phyloP scores from a whole-genome alignment of 2,888 invertebrate species.

The Hypomecis atomaria region DNA sequence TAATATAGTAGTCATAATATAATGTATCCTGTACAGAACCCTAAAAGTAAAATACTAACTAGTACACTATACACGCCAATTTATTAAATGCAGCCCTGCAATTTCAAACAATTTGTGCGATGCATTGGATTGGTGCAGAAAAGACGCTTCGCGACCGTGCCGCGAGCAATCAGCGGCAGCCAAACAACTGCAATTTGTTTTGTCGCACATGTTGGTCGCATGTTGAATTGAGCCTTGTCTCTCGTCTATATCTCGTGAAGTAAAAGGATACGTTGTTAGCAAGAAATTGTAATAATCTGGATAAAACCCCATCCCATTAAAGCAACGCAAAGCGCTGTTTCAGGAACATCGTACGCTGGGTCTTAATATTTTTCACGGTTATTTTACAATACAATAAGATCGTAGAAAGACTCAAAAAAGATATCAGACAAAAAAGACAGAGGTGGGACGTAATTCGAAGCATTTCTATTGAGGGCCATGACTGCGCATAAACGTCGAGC shows the following conservation, averaged over 20 bases:
- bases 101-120: conserved; percentile 10
- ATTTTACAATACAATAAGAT: no score
- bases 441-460: conserved; percentile 73
- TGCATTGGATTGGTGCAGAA: background rate
- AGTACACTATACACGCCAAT: no score
- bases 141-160: background rate
- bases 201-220: conserved; percentile 8
- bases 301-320: conserved; percentile 17
- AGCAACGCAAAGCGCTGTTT: conserved; percentile 13
- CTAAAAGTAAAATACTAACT: no score
- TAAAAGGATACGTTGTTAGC: conserved; percentile 12
- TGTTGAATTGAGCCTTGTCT: conserved; percentile 3
- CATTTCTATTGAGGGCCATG: conserved; percentile 81
- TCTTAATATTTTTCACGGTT: background rate
- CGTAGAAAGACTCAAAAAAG: conserved; percentile 56
- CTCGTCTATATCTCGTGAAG: background rate
- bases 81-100: conserved; percentile 8
- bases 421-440: conserved; percentile 66
- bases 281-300: conserved; percentile 12
- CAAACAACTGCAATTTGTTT: conserved; percentile 26
- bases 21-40: no score
- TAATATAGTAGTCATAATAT: no score
- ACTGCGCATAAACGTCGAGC: conserved; percentile 77
- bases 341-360: background rate
- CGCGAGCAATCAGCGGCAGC: conserved; percentile 17